These are phyloP conservation scores for Polydrusus cervinus DNA, from an alignment of 2,888 invertebrate species.

Conservation along the genomic window DNA sequence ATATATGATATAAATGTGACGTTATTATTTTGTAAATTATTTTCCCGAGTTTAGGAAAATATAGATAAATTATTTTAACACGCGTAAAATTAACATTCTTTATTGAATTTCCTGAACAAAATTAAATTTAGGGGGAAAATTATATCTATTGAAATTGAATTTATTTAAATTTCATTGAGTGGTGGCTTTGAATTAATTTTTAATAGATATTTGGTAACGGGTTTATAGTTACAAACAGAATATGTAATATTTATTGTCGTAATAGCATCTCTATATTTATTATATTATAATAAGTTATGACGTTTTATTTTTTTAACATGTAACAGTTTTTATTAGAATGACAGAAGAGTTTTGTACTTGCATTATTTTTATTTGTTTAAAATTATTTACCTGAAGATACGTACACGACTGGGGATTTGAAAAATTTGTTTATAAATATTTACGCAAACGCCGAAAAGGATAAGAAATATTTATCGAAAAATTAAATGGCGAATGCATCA, in stretches of 20 bases:
- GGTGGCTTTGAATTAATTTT: slow-evolving; percentile 13
- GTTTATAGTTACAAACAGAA: neutral
- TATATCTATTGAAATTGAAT: slow-evolving; percentile 9
- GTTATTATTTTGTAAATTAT: neutral
- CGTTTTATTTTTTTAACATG: no score
- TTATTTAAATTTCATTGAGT: slow-evolving; percentile 13
- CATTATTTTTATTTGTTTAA: no score
- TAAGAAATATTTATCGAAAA: no score
- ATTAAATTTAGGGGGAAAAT: neutral
- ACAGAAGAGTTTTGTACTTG: no score
- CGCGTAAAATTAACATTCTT: slow-evolving; percentile 20
- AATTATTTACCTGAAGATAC: no score
- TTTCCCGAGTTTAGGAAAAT: slow-evolving; percentile 12
- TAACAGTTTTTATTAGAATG: no score
- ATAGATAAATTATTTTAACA: slow-evolving; percentile 1
- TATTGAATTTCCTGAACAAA: slow-evolving; percentile 19
- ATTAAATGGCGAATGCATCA: no score
- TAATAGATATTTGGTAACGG: neutral
- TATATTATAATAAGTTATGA: no score
- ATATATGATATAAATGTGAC: neutral
- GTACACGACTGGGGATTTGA: no score
- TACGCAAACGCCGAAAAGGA: no score
- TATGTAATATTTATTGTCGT: neutral
- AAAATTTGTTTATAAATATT: no score
- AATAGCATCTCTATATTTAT: no score